phyloP scores from a whole-genome alignment of 2,113 vertebrate genomes.

The Pao palembangensis region DNA sequence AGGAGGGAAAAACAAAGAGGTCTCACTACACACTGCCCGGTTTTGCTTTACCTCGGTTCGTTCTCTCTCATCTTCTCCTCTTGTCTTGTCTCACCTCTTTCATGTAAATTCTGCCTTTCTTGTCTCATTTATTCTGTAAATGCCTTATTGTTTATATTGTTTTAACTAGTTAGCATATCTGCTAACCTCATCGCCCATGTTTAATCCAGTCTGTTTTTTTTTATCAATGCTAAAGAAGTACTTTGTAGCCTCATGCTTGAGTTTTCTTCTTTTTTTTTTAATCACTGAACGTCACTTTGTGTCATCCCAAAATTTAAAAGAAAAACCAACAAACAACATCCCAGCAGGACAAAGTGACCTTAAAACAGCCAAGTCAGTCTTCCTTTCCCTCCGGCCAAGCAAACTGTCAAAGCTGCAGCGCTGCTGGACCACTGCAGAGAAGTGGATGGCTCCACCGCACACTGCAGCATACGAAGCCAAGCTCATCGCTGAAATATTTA shows the following conservation, averaged over 20 bases:
- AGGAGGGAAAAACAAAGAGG: conserved; percentile 15
- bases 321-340: conserved; percentile 48
- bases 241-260: background rate
- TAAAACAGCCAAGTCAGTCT: conserved; percentile 58
- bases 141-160: conserved; percentile 16
- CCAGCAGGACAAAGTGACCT: conserved; percentile 55
- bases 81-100: conserved; percentile 14
- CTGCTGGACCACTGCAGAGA: conserved; percentile 63
- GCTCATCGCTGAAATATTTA: conserved; percentile 77
- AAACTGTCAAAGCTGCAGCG: conserved; percentile 68
- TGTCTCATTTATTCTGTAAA: conserved; percentile 25
- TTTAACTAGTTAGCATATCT: conserved; percentile 10
- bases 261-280: background rate
- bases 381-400: conserved; percentile 47
- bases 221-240: background rate
- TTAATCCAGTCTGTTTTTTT: background rate
- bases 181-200: background rate
- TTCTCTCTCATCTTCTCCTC: conserved; percentile 20
- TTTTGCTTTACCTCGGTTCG: conserved; percentile 19
- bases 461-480: conserved; percentile 61
- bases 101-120: conserved; percentile 20
- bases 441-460: conserved; percentile 57
- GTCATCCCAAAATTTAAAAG: conserved; percentile 14
- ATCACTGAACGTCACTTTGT: conserved; percentile 4
- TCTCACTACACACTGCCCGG: conserved; percentile 8